These are phyloP conservation scores for Muschampia plurimacula DNA, from an alignment of 2,888 invertebrate genomes.

Conservation along the genomic window DNA sequence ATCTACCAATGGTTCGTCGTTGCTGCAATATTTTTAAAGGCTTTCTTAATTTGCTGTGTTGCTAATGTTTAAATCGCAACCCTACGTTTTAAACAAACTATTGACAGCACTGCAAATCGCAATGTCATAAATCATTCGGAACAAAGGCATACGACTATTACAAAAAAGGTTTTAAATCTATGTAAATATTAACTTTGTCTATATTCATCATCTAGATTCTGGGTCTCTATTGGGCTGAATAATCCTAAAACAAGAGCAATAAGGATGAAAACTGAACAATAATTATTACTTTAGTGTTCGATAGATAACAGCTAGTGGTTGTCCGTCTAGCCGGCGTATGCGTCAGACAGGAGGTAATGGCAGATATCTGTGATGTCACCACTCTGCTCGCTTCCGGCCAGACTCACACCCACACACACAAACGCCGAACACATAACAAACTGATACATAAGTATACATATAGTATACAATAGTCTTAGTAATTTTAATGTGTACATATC, in stretches of 20 bases:
- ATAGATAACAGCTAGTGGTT: conserved; percentile 23
- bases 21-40: conserved; percentile 53
- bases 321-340: conserved; percentile 42
- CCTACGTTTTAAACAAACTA: conserved; percentile 26
- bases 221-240: background rate
- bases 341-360: conserved; percentile 52
- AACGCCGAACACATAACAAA: conserved; percentile 9
- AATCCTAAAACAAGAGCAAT: conserved; percentile 2
- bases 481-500: conserved; percentile 29
- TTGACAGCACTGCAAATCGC: background rate
- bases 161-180: conserved; percentile 8
- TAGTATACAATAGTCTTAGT: conserved; percentile 31
- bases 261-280: conserved; percentile 29
- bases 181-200: background rate
- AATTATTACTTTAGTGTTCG: conserved; percentile 10
- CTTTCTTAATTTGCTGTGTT: conserved; percentile 46
- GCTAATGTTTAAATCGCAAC: conserved; percentile 56
- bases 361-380: conserved; percentile 60
- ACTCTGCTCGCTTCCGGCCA: conserved; percentile 43
- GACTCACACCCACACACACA: conserved; percentile 36
- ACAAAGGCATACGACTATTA: background rate
- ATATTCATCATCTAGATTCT: background rate
- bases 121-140: conserved; percentile 27
- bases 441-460: conserved; percentile 6
- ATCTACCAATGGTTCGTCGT: conserved; percentile 47